Evolutionary conservation across 2,113 vertebrate species (phyloP).

Genomic region (Pelvicachromis taeniatus): DNA sequence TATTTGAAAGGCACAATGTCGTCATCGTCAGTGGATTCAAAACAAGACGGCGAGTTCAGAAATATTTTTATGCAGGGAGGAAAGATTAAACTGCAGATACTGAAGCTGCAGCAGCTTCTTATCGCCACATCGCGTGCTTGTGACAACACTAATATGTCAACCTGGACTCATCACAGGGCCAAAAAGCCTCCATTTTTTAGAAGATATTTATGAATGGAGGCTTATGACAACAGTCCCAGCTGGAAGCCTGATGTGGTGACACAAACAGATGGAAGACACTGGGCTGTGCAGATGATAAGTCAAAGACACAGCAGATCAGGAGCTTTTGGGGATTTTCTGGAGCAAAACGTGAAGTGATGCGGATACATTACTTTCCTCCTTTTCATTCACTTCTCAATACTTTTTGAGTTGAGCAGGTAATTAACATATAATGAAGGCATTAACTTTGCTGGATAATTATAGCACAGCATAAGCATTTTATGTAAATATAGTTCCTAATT

Average conservation of each 20-base stretch:
- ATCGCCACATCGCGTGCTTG: background rate
- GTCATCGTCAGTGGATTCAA: background rate
- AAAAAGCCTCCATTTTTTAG: background rate
- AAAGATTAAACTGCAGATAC: background rate
- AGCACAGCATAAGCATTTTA: slow-evolving; percentile 31
- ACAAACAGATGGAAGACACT: slow-evolving; percentile 5
- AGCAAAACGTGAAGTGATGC: background rate
- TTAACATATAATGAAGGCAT: slow-evolving; percentile 50
- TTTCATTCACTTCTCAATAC: background rate
- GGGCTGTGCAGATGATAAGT: background rate
- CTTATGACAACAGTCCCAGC: slow-evolving; percentile 30
- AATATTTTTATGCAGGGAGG: background rate
- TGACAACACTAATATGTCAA: background rate
- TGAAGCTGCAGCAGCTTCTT: background rate
- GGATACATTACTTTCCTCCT: background rate
- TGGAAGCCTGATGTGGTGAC: background rate
- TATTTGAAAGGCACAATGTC: background rate
- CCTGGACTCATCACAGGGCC: background rate
- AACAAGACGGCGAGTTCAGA: background rate
- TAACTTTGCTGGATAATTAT: slow-evolving; percentile 42
- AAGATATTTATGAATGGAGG: slow-evolving; percentile 21
- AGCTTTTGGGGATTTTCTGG: background rate
- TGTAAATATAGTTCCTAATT: slow-evolving; percentile 36
- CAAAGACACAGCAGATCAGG: background rate
- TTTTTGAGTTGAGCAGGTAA: slow-evolving; percentile 29